A percentile compares a stretch with the other conserved stretches of the same genome.
Evolutionary conservation across 2,113 vertebrate species (phyloP).

Genomic region (chimpanzee (Pan troglodytes)): NHGRI_mPanTro3-v2.1_pri NC_072412.2:76401001-76401500

Average conservation of each 20-base stretch:
- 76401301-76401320: background rate
- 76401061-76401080: slow-evolving; percentile 40
- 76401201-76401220: background rate
- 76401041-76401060: slow-evolving; percentile 38
- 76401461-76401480: background rate
- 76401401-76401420: background rate
- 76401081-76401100: background rate
- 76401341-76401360: background rate
- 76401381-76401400: background rate
- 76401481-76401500: background rate
- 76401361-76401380: background rate
- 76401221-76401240: background rate
- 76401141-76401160: background rate
- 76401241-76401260: background rate
- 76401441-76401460: background rate
- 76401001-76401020: background rate
- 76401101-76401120: slow-evolving; percentile 8
- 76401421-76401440: no score
- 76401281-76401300: background rate
- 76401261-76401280: background rate
- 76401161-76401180: background rate
- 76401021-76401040: slow-evolving; percentile 20
- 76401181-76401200: background rate
- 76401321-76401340: background rate
- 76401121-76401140: background rate